Evolutionary conservation across 2,888 invertebrate species (phyloP), one percentile per base, ranked within the genome.

Genomic region (Acrobasis consociella): DNA sequence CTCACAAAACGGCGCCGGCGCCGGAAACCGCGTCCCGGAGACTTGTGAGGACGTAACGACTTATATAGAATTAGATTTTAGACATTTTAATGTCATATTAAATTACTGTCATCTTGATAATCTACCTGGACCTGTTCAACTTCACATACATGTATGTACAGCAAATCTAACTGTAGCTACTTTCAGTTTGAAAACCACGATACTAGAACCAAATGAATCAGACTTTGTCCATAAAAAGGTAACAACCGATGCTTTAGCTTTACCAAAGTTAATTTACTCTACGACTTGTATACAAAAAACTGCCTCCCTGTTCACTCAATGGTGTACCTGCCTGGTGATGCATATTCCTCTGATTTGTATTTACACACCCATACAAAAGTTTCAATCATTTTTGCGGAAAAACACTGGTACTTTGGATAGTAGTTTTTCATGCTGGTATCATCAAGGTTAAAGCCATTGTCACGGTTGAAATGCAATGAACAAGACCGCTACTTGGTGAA

Each of bases 11-110:
- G 80, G 80, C 85, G 86, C 85, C 83, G 89, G 89, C 91, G 90
- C 91, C 91, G 91, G 91, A 91, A 89, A 76, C 85, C 76, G 76
- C 77, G 76, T 77, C 83, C 83, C 81, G 72, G 73, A 76, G 85
- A 80, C 82, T 85, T 76, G 81, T 76, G 83, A 76, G 81, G 77
- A 80, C 86, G 86, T 85, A 87, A 89, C 83, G 76, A 71, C 77
- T 72, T 71, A 79, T 52, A 42, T 60, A 60, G 60, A 39, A 50
- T 42, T 51, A 50, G 60, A 16, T 49, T 60, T 39, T 11, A 46
- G n/a, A 39, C 59, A 15, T n/a, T 49, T 10, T 49, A 42, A 9
- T 8, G 31, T 59, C 37, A 59, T 59, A 58, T 59, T 59, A 50
- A 37, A 37, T 50, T 16, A 10, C 50, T n/a, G n/a, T n/a, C n/a